Evolutionary conservation across 2,888 invertebrate species (phyloP).

Genomic region (Trilocha varians): DNA sequence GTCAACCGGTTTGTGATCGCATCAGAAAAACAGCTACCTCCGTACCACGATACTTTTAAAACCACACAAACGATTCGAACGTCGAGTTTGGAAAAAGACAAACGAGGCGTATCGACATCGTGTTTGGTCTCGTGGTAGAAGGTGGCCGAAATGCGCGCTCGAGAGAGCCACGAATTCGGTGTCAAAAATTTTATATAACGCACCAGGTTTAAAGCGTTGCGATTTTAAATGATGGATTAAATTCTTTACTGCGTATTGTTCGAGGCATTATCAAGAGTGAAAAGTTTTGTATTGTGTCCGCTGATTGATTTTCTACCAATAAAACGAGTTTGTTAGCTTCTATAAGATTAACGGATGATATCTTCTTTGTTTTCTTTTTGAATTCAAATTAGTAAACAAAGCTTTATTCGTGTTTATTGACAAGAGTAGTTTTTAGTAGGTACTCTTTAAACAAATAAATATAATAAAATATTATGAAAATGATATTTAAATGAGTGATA

Average conservation of each 20-base stretch:
- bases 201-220: conserved; percentile 34
- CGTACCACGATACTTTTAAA: conserved; percentile 34
- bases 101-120: conserved; percentile 1
- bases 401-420: too few relatives aligned
- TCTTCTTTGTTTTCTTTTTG: too few relatives aligned
- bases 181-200: conserved; percentile 56
- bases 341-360: too few relatives aligned
- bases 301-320: background rate
- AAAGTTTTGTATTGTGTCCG: conserved; percentile 1
- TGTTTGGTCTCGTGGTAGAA: conserved; percentile 33
- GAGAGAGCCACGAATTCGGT: conserved; percentile 54
- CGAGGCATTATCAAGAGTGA: conserved; percentile 4
- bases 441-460: too few relatives aligned
- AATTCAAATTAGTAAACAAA: too few relatives aligned
- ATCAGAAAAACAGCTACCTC: conserved; percentile 67
- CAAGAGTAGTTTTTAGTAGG: too few relatives aligned
- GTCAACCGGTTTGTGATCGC: conserved; percentile 69
- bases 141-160: conserved; percentile 45
- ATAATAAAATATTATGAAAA: too few relatives aligned
- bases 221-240: conserved; percentile 2
- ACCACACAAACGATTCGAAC: conserved; percentile 6
- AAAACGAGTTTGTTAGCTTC: background rate
- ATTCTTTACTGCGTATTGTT: conserved; percentile 10
- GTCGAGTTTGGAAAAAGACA: conserved; percentile 6
- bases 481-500: too few relatives aligned